Conservation (phyloP, 2,888 invertebrate genomes). For the Dysmachus trigonus region DNA sequence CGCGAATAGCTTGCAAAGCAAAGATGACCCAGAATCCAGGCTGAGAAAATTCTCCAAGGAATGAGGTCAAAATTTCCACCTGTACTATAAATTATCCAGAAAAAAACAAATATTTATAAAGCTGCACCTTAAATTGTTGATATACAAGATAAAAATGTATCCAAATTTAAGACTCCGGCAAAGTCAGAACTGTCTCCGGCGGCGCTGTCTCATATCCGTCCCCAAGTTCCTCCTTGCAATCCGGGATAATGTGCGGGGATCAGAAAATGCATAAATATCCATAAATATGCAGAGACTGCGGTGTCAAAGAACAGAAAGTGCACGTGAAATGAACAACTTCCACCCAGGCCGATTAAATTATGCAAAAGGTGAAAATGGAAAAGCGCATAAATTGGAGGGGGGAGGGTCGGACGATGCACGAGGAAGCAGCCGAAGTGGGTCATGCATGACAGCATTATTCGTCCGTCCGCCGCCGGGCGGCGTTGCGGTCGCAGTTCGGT, state of each 20-base stretch:
- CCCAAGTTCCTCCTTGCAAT: neutral
- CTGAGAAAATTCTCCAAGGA: neutral
- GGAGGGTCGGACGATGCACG: conserved; percentile 9
- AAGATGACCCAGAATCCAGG: neutral
- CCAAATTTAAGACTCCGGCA: neutral
- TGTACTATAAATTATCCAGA: neutral
- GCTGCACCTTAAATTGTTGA: neutral
- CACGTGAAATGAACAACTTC: conserved; percentile 37
- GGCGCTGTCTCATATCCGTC: neutral
- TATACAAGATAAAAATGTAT: neutral
- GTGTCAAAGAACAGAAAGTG: conserved; percentile 39
- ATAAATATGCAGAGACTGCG: conserved; percentile 15
- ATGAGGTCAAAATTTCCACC: neutral
- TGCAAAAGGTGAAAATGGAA: conserved; percentile 37
- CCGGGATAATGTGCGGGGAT: neutral
- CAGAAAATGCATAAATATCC: conserved; percentile 23
- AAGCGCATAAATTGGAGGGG: conserved; percentile 33
- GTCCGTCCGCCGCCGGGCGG: neutral
- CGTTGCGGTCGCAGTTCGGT: neutral
- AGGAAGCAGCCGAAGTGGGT: neutral
- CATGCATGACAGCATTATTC: conserved; percentile 32
- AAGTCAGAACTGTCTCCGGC: neutral
- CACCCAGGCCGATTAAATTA: conserved; percentile 32
- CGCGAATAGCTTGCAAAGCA: neutral
- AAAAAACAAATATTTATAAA: neutral